Evolutionary conservation across 2,888 invertebrate species (phyloP).

Genomic region (Crossocerus cetratus): DNA sequence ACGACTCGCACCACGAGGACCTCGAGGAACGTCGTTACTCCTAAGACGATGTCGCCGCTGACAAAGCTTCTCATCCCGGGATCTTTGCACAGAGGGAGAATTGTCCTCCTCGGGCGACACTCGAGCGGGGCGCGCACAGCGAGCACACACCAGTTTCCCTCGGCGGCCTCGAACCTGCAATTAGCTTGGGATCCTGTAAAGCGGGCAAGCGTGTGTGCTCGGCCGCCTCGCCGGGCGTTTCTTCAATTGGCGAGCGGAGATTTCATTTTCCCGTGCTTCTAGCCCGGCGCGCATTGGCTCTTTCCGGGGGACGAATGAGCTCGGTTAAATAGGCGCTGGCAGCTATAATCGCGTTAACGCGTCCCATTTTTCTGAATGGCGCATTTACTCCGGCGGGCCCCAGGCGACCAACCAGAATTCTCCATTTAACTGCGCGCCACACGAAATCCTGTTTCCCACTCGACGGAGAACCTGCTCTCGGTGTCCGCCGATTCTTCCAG

Average conservation of each 20-base stretch:
- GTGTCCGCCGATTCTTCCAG: not conserved
- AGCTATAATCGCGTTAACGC: constrained; percentile 2
- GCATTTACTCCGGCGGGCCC: not conserved
- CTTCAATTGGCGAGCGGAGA: not conserved
- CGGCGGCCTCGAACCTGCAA: too few species aligned
- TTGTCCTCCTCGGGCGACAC: too few species aligned
- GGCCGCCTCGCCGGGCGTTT: not conserved
- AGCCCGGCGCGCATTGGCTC: not conserved
- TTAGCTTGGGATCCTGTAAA: too few species aligned
- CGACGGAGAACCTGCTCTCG: not conserved
- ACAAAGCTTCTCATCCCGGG: constrained; percentile 14
- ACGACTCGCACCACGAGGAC: not conserved
- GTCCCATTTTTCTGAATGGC: not conserved
- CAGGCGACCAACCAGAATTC: not conserved
- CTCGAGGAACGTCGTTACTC: constrained; percentile 19
- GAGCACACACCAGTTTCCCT: too few species aligned
- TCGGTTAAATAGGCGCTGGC: not conserved
- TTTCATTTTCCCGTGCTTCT: not conserved
- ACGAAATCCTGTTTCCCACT: not conserved
- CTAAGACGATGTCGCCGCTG: constrained; percentile 13
- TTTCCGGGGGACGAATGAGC: not conserved
- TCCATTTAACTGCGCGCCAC: not conserved
- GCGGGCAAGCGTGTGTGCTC: not conserved
- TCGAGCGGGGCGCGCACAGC: too few species aligned
- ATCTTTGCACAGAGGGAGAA: not conserved